A percentile compares a stretch with the other conserved stretches of the same genome.
Conservation (phyloP, 1,140 invertebrate species). For the Psilanteris sp. region DNA sequence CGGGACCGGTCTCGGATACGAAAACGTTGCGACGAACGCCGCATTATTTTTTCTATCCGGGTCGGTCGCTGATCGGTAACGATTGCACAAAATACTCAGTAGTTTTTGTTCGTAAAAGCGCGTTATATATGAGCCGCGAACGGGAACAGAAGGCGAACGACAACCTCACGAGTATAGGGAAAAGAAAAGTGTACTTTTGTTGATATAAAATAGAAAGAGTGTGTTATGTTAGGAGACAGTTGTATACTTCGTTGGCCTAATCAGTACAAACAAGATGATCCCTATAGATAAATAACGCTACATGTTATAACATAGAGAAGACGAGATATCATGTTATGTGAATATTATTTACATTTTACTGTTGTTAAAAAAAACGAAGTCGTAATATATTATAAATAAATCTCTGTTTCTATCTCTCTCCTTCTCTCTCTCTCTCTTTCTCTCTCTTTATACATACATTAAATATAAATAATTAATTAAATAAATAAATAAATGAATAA, state of each 20-base stretch:
- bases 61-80: background rate
- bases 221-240: constrained; percentile 43
- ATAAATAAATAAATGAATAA: constrained; percentile 58
- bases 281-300: constrained; percentile 66
- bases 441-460: no score
- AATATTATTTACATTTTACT: constrained; percentile 75
- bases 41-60: constrained; percentile 1
- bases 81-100: constrained; percentile 36
- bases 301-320: constrained; percentile 57
- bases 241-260: constrained; percentile 72
- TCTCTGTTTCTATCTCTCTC: no score
- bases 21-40: background rate
- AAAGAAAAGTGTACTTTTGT: constrained; percentile 53
- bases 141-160: background rate
- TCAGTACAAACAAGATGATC: constrained; percentile 75
- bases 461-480: no score
- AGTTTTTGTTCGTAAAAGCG: constrained; percentile 8
- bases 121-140: no score
- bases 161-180: constrained; percentile 16
- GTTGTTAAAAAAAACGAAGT: constrained; percentile 72
- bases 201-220: constrained; percentile 52
- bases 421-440: no score
- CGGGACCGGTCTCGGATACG: background rate
- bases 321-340: constrained; percentile 61
- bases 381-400: constrained; percentile 72